phyloP scores from a whole-genome alignment of 2,888 invertebrate genomes.

The Laothoe populi region DNA sequence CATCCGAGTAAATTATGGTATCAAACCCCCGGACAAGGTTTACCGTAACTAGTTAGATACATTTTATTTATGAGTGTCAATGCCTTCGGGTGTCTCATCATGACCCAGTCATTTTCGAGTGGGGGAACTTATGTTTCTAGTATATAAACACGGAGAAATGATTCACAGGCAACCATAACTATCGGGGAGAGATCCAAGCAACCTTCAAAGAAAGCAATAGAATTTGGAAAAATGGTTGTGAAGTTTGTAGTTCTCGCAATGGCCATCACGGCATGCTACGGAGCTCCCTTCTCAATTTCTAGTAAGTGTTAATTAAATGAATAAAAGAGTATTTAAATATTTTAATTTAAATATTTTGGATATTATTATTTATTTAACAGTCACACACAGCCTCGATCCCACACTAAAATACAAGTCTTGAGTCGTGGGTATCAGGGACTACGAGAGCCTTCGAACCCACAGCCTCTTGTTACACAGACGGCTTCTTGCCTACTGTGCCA shows the following conservation, averaged over 20 bases:
- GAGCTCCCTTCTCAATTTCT: conserved; percentile 27
- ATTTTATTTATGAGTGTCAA: conserved; percentile 72
- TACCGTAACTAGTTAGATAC: conserved; percentile 69
- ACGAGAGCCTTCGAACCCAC: too few relatives aligned
- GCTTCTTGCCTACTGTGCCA: too few relatives aligned
- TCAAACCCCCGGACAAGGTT: conserved; percentile 57
- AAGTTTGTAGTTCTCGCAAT: conserved; percentile 62
- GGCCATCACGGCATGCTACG: conserved; percentile 53
- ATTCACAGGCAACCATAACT: conserved; percentile 67
- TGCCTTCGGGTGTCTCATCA: conserved; percentile 60
- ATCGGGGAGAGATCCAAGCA: conserved; percentile 63
- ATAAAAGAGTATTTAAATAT: too few relatives aligned
- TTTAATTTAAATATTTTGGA: too few relatives aligned
- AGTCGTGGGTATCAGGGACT: too few relatives aligned
- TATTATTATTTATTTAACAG: too few relatives aligned
- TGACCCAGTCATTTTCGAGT: conserved; percentile 64
- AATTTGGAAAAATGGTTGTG: conserved; percentile 57
- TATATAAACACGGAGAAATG: conserved; percentile 76
- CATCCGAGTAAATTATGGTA: conserved; percentile 56
- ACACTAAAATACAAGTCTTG: too few relatives aligned
- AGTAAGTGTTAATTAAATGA: conserved; percentile 35
- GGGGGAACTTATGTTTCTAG: conserved; percentile 65
- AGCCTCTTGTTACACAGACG: too few relatives aligned
- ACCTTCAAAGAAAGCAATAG: conserved; percentile 45
- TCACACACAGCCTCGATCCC: too few relatives aligned